Base-by-base conservation (phyloP, 2,888 invertebrate species). In the Drosophila niveifrons region DNA sequence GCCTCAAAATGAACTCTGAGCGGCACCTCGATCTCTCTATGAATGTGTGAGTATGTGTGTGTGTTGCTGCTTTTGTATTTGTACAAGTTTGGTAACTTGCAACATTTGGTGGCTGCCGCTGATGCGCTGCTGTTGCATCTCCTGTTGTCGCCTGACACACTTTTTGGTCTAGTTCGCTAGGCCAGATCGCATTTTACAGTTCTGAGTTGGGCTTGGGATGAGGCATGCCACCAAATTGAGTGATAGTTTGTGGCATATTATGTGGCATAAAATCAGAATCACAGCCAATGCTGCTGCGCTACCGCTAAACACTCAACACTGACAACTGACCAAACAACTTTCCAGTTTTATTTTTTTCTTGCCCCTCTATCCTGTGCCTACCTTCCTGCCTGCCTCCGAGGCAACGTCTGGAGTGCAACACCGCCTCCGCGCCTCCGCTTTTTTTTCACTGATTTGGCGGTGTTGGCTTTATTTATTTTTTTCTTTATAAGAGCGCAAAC, bases 321-420 rank as follows among this genome's bases (percentile, higher is more conserved):
- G 36, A 36, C 46, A 89, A 89, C 89, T 88, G 82, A 74, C 82
- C 89, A 86, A 89, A 86, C 89, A 89, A 90, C 89, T 89, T 89
- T 90, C 89, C 90, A 89, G 90, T 82, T 86, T 88, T 74, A 53
- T 72, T 69, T 73, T 73, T 70, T 52, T 36, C 59, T 72, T 78
- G 63, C 53, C 66, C 66, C 74, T 57, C 59, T 52, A 51, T 81
- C 80, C 84, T 72, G 70, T 52, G 34, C 34, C 34, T 34, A 17
- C 44, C 56, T 11, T 41, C 68, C 50, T 34, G 34, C 34, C 53
- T 13, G 47, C 68, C 50, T 61, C 50, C 43, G 47, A 39, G 50
- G 64, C 66, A 52, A n/a, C 28, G 66, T 64, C 72, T 62, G 65
- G 58, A 56, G 50, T 48, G 62, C 66, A 41, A 53, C 75, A 41